Conservation (phyloP, 2,797 vertebrate species). For the Ctenopoma kingsleyae region DNA sequence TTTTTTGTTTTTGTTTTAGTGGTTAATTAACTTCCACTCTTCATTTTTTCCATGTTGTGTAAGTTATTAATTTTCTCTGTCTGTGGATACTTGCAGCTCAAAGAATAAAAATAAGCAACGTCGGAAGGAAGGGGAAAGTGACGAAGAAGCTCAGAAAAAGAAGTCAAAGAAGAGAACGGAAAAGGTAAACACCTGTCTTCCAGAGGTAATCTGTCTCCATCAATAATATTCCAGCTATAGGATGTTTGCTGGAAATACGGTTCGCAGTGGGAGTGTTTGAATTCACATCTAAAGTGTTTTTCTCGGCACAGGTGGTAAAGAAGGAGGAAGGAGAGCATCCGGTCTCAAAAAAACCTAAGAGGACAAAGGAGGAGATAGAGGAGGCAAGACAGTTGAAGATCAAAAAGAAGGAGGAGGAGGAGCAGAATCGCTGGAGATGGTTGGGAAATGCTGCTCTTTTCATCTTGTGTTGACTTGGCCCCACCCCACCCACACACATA, state of each 20-base stretch:
- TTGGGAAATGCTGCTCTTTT: slow-evolving; percentile 54
- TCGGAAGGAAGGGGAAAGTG: slow-evolving; percentile 20
- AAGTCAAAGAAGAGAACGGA: slow-evolving; percentile 44
- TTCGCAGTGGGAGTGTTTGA: neutral
- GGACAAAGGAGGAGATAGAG: slow-evolving; percentile 77
- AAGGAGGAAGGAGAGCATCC: slow-evolving; percentile 70
- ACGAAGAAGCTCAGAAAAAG: slow-evolving; percentile 31
- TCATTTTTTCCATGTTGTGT: neutral
- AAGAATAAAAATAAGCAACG: slow-evolving; percentile 32
- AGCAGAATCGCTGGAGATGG: slow-evolving; percentile 87
- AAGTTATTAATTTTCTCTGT: neutral
- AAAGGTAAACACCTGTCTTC: slow-evolving; percentile 48
- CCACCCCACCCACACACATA: neutral
- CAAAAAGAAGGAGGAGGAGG: slow-evolving; percentile 84
- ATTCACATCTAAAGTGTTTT: slow-evolving; percentile 10
- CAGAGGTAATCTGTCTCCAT: neutral
- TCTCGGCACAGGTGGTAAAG: slow-evolving; percentile 62
- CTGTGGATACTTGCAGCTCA: slow-evolving; percentile 27
- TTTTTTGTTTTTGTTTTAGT: neutral
- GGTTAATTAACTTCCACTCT: neutral
- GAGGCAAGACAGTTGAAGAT: slow-evolving; percentile 77
- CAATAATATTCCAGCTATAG: neutral
- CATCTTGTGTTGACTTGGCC: slow-evolving; percentile 9
- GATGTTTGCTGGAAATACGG: slow-evolving; percentile 6
- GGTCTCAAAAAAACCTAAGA: slow-evolving; percentile 70